These are phyloP conservation scores for Lycia hirtaria DNA, from an alignment of 2,888 invertebrate species.

Conservation along the genomic window DNA sequence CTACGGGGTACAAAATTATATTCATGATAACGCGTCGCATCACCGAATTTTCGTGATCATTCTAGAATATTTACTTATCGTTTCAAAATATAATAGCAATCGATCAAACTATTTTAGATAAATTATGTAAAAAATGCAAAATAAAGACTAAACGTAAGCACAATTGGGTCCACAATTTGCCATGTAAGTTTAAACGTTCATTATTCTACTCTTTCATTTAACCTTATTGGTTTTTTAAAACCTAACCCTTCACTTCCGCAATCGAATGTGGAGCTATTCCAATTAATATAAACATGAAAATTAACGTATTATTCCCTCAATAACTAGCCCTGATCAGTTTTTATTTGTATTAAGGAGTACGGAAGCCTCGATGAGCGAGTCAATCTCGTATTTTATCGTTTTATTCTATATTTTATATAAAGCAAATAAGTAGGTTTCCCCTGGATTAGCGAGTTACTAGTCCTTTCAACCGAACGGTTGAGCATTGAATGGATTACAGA, in stretches of 20 bases:
- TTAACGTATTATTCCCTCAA: no score
- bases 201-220: no score
- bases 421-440: background rate
- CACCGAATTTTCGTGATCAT: slow-evolving; percentile 2
- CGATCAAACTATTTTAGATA: background rate
- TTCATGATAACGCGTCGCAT: background rate
- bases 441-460: background rate
- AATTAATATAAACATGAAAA: no score
- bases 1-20: background rate
- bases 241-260: no score
- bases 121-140: no score
- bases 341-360: no score
- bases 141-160: background rate
- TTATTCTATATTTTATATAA: background rate
- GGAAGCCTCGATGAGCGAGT: no score
- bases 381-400: no score
- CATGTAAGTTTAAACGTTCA: background rate
- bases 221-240: no score
- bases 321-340: no score
- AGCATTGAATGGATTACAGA: slow-evolving; percentile 7
- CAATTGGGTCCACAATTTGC: background rate
- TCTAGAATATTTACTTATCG: background rate
- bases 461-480: background rate
- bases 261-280: no score
- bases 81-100: background rate